phyloP scores from a whole-genome alignment of 2,888 invertebrate species.

The Caenorhabditis drosophilae region DNA sequence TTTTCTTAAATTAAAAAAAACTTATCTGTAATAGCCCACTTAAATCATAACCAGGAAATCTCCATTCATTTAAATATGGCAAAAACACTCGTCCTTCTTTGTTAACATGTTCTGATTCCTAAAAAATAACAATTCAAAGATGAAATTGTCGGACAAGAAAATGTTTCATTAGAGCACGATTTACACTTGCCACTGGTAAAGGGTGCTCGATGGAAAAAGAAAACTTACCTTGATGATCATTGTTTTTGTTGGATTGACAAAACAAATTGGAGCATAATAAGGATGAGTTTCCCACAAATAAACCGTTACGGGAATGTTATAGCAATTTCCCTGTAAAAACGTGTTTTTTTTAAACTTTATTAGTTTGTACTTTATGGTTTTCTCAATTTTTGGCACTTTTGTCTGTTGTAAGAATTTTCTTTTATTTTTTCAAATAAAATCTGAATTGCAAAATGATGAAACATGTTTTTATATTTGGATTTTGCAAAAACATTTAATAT shows the following conservation, averaged over 20 bases:
- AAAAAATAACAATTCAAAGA: background rate
- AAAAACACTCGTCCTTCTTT: constrained; percentile 87
- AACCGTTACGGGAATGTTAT: constrained; percentile 94
- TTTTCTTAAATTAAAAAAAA: constrained; percentile 6
- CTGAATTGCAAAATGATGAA: too few species aligned
- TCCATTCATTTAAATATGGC: constrained; percentile 95
- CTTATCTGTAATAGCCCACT: constrained; percentile 81
- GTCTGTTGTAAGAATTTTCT: too few species aligned
- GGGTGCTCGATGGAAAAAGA: too few species aligned
- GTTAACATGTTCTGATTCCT: constrained; percentile 49
- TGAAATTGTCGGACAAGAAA: background rate
- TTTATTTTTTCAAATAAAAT: too few species aligned
- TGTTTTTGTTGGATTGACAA: constrained; percentile 87
- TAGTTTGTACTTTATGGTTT: background rate
- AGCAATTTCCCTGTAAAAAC: constrained; percentile 77
- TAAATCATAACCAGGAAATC: constrained; percentile 80
- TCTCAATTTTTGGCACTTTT: too few species aligned
- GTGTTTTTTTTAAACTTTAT: too few species aligned
- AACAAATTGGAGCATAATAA: constrained; percentile 86
- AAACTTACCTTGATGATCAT: constrained; percentile 82
- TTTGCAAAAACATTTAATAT: too few species aligned
- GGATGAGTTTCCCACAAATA: constrained; percentile 98
- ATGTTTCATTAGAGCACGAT: too few species aligned
- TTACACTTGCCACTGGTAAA: too few species aligned
- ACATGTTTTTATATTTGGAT: too few species aligned